These are phyloP conservation scores for Montipora cactus DNA, from an alignment of 64 coral and sea anemone species.

Conservation along the genomic window DNA sequence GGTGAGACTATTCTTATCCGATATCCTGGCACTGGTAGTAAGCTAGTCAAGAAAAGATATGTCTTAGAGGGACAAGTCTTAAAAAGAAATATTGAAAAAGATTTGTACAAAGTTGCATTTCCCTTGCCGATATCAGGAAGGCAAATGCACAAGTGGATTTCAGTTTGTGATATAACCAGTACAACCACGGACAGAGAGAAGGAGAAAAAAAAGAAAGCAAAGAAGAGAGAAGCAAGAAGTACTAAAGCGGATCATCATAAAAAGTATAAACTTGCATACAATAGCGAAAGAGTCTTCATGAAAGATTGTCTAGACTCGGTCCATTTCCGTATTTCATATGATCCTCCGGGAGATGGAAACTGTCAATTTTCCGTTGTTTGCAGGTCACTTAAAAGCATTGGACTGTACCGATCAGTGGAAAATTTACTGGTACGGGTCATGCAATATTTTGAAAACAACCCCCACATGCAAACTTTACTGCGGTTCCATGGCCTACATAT, in stretches of 20 bases:
- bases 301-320: too few relatives aligned
- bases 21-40: neutral
- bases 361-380: too few relatives aligned
- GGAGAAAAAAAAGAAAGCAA: too few relatives aligned
- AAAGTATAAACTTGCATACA: too few relatives aligned
- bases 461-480: neutral
- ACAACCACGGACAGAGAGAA: too few relatives aligned
- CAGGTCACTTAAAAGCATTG: too few relatives aligned
- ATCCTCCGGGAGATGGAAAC: too few relatives aligned
- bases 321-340: neutral
- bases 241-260: too few relatives aligned
- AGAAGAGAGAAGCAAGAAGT: too few relatives aligned
- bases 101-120: slow-evolving; percentile 1
- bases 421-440: slow-evolving; percentile 37
- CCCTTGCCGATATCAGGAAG: neutral
- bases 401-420: neutral
- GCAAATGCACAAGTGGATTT: neutral
- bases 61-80: neutral
- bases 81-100: neutral
- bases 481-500: neutral
- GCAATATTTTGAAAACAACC: slow-evolving; percentile 25
- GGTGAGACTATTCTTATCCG: neutral
- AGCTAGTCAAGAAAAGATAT: neutral
- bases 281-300: too few relatives aligned
- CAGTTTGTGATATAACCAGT: too few relatives aligned